A percentile compares a stretch with the other conserved stretches of the same genome.
Evolutionary conservation across 2,888 invertebrate species (phyloP).

Genomic region (Platycheirus rosarum): DNA sequence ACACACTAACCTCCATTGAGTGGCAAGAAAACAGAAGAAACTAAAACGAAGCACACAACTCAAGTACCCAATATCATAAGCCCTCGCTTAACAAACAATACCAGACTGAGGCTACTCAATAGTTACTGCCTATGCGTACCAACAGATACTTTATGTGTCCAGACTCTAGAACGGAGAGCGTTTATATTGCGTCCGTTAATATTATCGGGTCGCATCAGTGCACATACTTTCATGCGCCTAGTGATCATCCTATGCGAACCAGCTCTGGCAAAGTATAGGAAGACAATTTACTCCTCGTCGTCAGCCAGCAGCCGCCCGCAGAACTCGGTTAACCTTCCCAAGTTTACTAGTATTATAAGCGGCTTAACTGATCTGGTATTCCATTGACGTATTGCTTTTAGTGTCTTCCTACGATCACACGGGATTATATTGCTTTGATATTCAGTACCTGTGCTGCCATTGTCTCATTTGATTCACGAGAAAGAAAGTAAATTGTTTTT

Average conservation of each 20-base stretch:
- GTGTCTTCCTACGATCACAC: background rate
- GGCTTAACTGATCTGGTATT: conserved; percentile 55
- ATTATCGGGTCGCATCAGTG: conserved; percentile 57
- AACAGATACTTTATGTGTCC: conserved; percentile 54
- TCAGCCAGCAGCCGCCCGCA: background rate
- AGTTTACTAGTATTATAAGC: conserved; percentile 6
- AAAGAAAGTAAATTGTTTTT: conserved; percentile 65
- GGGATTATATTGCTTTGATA: conserved; percentile 17
- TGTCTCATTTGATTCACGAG: conserved; percentile 39
- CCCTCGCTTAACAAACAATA: conserved; percentile 11
- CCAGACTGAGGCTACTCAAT: background rate
- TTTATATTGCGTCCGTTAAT: conserved; percentile 47
- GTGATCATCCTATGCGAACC: conserved; percentile 19
- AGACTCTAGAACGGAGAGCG: conserved; percentile 58
- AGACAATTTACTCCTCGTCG: no score
- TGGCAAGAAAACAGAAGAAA: conserved; percentile 28
- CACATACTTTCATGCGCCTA: conserved; percentile 63
- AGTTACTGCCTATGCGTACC: conserved; percentile 33
- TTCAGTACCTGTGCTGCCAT: conserved; percentile 27
- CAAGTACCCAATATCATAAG: conserved; percentile 46
- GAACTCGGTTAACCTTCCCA: no score
- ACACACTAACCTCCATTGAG: conserved; percentile 60
- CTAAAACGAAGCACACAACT: conserved; percentile 32
- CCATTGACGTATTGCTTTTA: conserved; percentile 28
- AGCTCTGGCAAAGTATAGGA: conserved; percentile 41